Percentiles rank a stretch among this genome's conserved stretches.
These are phyloP conservation scores for Chloroceryle aenea DNA, from an alignment of 2,113 vertebrate species.

Conservation along the genomic window DNA sequence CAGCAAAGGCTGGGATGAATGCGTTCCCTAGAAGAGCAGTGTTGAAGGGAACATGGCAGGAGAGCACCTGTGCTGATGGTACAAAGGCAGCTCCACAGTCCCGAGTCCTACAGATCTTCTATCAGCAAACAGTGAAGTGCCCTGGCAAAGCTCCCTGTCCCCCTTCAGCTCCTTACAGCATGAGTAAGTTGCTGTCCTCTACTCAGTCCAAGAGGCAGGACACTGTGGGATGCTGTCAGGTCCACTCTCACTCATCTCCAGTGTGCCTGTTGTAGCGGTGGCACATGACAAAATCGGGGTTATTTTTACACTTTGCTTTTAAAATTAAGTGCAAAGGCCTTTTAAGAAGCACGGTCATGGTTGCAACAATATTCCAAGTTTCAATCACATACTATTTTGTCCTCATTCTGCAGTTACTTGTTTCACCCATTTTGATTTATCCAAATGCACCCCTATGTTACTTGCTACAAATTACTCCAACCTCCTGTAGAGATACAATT, in stretches of 20 bases:
- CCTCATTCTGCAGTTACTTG: not conserved
- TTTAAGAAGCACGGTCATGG: not conserved
- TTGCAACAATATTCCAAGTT: not conserved
- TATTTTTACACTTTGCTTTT: not conserved
- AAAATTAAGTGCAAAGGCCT: not conserved
- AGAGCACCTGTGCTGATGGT: not conserved
- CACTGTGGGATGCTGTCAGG: not conserved
- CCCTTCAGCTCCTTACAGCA: not conserved
- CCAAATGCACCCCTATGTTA: not conserved
- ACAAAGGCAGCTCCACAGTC: not conserved
- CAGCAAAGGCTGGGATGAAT: not conserved
- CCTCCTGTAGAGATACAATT: not conserved
- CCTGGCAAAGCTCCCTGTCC: not conserved
- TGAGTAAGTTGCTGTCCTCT: not conserved
- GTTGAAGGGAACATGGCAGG: not conserved
- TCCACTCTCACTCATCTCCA: not conserved
- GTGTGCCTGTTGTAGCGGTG: not conserved
- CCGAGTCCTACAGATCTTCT: not conserved
- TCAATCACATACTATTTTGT: not conserved
- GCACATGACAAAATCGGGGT: not conserved
- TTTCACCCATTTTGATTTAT: not conserved
- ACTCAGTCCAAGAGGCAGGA: not conserved
- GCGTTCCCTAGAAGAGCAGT: fast-evolving
- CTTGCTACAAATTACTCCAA: not conserved
- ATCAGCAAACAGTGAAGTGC: not conserved